Percentiles rank a stretch among this genome's conserved stretches.
phyloP scores from a whole-genome alignment of 2,888 invertebrate genomes.

The Sphinx pinastri region DNA sequence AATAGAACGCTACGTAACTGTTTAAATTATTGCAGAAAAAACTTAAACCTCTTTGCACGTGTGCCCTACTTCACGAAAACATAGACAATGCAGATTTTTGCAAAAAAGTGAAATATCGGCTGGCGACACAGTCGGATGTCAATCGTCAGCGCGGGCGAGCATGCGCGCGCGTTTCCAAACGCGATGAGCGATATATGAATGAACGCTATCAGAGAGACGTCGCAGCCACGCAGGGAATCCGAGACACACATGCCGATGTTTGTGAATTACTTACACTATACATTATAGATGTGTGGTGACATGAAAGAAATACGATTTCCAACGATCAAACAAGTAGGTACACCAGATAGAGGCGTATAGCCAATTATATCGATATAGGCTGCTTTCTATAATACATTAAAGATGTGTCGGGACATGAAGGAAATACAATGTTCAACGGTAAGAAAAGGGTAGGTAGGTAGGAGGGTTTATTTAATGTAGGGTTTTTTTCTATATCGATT shows the following conservation, averaged over 20 bases:
- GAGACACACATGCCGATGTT: slow-evolving; percentile 18
- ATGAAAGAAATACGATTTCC: background rate
- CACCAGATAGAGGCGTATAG: background rate
- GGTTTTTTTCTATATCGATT: no score
- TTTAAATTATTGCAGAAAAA: background rate
- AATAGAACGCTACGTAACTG: no score
- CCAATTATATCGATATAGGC: no score
- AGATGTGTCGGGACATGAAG: no score
- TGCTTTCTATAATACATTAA: no score
- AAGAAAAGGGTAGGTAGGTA: no score
- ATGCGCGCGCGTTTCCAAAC: slow-evolving; percentile 40
- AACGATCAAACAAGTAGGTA: background rate
- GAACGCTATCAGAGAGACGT: slow-evolving; percentile 51
- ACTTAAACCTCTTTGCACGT: background rate
- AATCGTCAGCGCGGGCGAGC: slow-evolving; percentile 48
- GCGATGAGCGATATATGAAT: slow-evolving; percentile 70
- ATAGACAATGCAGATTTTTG: slow-evolving; percentile 5
- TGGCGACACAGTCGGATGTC: slow-evolving; percentile 46
- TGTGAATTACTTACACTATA: background rate
- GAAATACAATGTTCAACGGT: no score
- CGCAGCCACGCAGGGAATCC: slow-evolving; percentile 44
- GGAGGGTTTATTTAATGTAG: no score
- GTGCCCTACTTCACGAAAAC: background rate
- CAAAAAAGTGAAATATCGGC: slow-evolving; percentile 44
- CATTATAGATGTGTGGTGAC: background rate